Conservation (phyloP, 2,797 vertebrate genomes). For the Hylomyscus alleni region DNA sequence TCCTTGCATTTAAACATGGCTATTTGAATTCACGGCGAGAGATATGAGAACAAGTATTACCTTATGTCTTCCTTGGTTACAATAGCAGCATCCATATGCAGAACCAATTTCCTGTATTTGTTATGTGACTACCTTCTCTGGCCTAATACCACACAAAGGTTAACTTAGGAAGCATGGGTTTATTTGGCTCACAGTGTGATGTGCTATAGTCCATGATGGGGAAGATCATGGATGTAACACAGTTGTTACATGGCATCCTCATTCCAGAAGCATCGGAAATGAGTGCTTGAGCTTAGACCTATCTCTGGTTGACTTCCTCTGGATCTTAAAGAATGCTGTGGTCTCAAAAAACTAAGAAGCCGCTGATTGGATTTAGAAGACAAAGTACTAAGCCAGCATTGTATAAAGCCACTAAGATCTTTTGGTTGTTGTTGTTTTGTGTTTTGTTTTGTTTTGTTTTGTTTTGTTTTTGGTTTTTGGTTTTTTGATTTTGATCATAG, state of each 20-base stretch:
- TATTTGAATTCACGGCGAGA: background rate
- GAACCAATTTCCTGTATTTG: background rate
- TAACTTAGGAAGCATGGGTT: too few relatives aligned
- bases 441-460: too few relatives aligned
- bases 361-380: background rate
- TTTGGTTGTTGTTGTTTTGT: background rate
- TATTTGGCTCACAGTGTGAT: background rate
- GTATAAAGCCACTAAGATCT: background rate
- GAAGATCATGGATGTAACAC: background rate
- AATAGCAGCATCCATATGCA: background rate
- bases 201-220: background rate
- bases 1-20: background rate
- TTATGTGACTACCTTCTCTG: background rate
- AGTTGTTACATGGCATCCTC: background rate
- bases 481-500: background rate
- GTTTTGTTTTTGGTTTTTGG: too few relatives aligned
- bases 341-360: background rate
- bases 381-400: background rate
- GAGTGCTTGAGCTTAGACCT: background rate
- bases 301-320: background rate
- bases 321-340: background rate
- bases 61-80: background rate
- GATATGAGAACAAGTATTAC: too few relatives aligned
- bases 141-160: background rate
- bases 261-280: background rate